phyloP scores from a whole-genome alignment of 2,113 vertebrate species.

The Vimba vimba region DNA sequence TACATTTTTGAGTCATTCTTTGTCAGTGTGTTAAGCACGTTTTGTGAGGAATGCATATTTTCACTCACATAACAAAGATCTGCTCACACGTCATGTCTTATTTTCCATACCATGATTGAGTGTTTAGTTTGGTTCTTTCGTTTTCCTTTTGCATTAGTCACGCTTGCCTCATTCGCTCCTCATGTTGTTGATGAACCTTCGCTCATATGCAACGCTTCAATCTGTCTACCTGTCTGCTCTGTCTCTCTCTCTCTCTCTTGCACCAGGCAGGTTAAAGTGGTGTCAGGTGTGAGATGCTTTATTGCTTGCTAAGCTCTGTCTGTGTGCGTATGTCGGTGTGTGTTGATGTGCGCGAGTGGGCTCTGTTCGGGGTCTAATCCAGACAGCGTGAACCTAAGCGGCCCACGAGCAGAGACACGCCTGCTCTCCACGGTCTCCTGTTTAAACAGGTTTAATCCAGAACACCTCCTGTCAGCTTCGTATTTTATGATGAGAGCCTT shows the following conservation, averaged over 20 bases:
- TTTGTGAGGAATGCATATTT: background rate
- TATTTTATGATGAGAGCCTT: conserved; percentile 37
- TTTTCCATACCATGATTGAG: background rate
- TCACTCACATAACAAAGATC: background rate
- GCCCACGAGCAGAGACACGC: conserved; percentile 52
- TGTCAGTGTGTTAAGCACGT: background rate
- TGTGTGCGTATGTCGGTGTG: conserved; percentile 12
- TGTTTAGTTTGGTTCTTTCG: background rate
- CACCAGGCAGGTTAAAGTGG: conserved; percentile 57
- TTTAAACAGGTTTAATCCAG: conserved; percentile 54
- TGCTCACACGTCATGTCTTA: background rate
- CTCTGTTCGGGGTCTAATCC: conserved; percentile 62
- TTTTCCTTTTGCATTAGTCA: background rate
- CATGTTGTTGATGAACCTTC: background rate
- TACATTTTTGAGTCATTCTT: too few relatives aligned
- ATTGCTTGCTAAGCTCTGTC: conserved; percentile 46
- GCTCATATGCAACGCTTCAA: background rate
- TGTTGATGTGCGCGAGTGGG: conserved; percentile 9
- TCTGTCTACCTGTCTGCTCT: conserved; percentile 23
- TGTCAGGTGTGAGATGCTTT: conserved; percentile 68
- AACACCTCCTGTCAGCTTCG: conserved; percentile 33
- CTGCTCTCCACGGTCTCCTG: conserved; percentile 63
- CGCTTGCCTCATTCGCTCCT: background rate
- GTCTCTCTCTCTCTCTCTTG: conserved; percentile 46
- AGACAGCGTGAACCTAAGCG: conserved; percentile 56